A percentile compares a stretch with the other conserved stretches of the same genome.
These are phyloP conservation scores for Rhagophthalmus giganteus DNA, from an alignment of 2,888 invertebrate genomes.

Conservation along the genomic window DNA sequence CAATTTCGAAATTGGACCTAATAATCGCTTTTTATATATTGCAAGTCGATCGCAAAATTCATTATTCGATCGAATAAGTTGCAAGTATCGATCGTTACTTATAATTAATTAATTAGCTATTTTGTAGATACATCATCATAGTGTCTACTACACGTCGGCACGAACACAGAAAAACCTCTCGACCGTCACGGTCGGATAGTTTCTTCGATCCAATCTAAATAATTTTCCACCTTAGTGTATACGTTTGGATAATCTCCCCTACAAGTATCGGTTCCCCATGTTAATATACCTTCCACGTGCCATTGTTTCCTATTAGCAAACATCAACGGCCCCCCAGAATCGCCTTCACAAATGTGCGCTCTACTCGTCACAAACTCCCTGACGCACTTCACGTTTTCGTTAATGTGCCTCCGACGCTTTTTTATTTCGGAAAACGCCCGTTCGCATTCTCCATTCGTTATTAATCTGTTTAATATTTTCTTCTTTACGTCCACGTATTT, in stretches of 20 bases:
- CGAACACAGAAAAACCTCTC: too few relatives aligned
- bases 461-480: neutral
- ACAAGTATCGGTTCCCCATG: neutral
- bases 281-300: neutral
- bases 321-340: conserved; percentile 7
- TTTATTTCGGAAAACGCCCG: neutral
- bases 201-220: conserved; percentile 6
- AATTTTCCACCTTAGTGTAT: neutral
- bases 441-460: neutral
- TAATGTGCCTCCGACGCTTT: neutral
- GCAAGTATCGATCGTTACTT: too few relatives aligned
- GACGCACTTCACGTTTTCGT: conserved; percentile 1
- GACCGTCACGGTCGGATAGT: neutral
- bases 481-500: neutral
- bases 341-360: conserved; percentile 1
- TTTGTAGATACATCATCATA: too few relatives aligned
- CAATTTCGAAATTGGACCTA: too few relatives aligned
- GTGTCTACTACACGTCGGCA: too few relatives aligned
- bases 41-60: too few relatives aligned
- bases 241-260: neutral
- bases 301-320: conserved; percentile 1
- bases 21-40: too few relatives aligned
- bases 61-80: too few relatives aligned
- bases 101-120: too few relatives aligned
- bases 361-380: neutral